These are phyloP conservation scores for Euphydryas editha DNA, from an alignment of 2,888 invertebrate species.

Conservation along the genomic window DNA sequence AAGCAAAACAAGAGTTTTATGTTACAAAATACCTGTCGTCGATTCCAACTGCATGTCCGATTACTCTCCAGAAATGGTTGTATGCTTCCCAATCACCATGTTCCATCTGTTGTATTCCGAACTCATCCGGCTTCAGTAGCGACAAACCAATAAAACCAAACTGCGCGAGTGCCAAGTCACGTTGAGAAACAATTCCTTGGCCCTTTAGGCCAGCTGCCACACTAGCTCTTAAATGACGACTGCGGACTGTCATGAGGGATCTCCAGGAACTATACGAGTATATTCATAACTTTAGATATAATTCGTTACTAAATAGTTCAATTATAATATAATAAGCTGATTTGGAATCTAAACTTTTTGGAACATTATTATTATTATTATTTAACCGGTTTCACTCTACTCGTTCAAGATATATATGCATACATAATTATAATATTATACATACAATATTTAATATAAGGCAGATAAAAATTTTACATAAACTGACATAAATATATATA, in stretches of 20 bases:
- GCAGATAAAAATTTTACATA: too few relatives aligned
- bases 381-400: too few relatives aligned
- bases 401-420: too few relatives aligned
- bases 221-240: constrained; percentile 86
- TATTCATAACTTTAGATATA: not conserved
- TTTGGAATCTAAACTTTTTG: too few relatives aligned
- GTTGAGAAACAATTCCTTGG: constrained; percentile 87
- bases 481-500: too few relatives aligned
- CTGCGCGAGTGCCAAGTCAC: constrained; percentile 93
- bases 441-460: too few relatives aligned
- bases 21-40: constrained; percentile 87
- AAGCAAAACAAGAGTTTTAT: not conserved
- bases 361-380: too few relatives aligned
- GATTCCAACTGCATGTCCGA: constrained; percentile 92
- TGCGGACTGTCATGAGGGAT: constrained; percentile 86
- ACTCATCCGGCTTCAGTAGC: constrained; percentile 84
- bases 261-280: constrained; percentile 83
- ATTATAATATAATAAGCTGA: too few relatives aligned
- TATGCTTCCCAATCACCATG: constrained; percentile 88
- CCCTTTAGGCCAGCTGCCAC: constrained; percentile 71
- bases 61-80: constrained; percentile 92
- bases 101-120: constrained; percentile 85
- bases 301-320: not conserved
- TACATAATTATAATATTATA: too few relatives aligned
- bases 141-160: constrained; percentile 93